Evolutionary conservation across 2,888 invertebrate species (phyloP).

Genomic region (Sesia apiformis): DNA sequence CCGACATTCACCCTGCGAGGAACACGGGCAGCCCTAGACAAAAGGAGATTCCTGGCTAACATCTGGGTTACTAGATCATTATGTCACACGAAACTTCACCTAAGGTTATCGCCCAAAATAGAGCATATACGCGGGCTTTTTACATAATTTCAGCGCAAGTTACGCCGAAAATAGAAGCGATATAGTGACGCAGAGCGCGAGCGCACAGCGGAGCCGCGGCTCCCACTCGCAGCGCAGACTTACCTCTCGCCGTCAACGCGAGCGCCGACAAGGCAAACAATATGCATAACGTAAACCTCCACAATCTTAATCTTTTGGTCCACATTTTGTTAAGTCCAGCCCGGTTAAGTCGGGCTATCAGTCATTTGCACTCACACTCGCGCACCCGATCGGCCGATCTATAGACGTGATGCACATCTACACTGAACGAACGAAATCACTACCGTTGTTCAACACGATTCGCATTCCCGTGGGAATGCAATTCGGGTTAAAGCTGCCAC

Average conservation of each 20-base stretch:
- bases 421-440: constrained; percentile 39
- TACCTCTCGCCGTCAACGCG: constrained; percentile 57
- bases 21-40: constrained; percentile 13
- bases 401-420: constrained; percentile 50
- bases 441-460: constrained; percentile 26
- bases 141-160: constrained; percentile 76
- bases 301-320: constrained; percentile 66
- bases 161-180: constrained; percentile 66
- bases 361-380: constrained; percentile 73
- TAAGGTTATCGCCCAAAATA: constrained; percentile 70
- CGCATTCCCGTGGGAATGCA: constrained; percentile 49
- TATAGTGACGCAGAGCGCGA: constrained; percentile 58
- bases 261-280: constrained; percentile 59
- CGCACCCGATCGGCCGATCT: constrained; percentile 67
- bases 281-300: constrained; percentile 69
- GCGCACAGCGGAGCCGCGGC: constrained; percentile 20
- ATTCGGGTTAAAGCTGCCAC: constrained; percentile 36
- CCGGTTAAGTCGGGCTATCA: constrained; percentile 58
- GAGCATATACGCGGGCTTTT: constrained; percentile 69
- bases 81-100: constrained; percentile 50
- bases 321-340: constrained; percentile 65
- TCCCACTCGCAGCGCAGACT: constrained; percentile 35
- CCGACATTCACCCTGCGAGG: constrained; percentile 1
- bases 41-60: constrained; percentile 14
- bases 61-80: constrained; percentile 52